Conservation (phyloP, 1,140 invertebrate genomes). For the Sycobia sp. region DNA sequence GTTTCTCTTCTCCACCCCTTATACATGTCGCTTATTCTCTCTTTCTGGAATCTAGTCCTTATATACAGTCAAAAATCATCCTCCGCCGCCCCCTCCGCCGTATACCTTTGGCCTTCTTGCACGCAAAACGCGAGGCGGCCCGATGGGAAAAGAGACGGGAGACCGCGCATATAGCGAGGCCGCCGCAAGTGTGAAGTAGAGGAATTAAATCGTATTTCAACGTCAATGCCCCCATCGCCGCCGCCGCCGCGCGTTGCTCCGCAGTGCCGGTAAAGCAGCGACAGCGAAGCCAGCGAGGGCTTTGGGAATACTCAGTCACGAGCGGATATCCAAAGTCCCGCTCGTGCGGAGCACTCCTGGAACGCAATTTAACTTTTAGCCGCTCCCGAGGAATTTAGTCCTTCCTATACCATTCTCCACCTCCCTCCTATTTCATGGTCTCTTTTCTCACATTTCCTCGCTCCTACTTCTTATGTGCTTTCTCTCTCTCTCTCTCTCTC, state of each 20-base stretch:
- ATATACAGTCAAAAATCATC: too few relatives aligned
- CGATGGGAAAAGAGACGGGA: slow-evolving; percentile 1
- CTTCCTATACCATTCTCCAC: slow-evolving; percentile 26
- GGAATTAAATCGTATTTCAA: slow-evolving; percentile 58
- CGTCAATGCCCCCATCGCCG: slow-evolving; percentile 42
- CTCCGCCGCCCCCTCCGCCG: too few relatives aligned
- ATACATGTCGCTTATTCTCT: too few relatives aligned
- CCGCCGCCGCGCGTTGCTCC: too few relatives aligned
- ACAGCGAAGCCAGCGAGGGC: slow-evolving; percentile 31
- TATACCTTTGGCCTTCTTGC: not conserved
- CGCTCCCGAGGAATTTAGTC: slow-evolving; percentile 41
- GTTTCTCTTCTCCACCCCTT: too few relatives aligned
- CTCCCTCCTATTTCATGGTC: not conserved
- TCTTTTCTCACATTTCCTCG: too few relatives aligned
- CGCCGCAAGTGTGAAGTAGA: slow-evolving; percentile 47
- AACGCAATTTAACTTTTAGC: slow-evolving; percentile 58
- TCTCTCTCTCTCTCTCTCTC: not conserved
- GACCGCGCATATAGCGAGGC: not conserved
- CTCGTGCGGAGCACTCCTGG: slow-evolving; percentile 36
- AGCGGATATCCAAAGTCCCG: slow-evolving; percentile 50
- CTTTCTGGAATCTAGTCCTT: too few relatives aligned
- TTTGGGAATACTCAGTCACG: slow-evolving; percentile 54
- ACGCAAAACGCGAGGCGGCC: too few relatives aligned
- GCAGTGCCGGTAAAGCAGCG: too few relatives aligned
- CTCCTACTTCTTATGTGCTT: slow-evolving; percentile 13